Evolutionary conservation across 2,113 vertebrate species (phyloP).

Genomic region (Taurulus bubalis): DNA sequence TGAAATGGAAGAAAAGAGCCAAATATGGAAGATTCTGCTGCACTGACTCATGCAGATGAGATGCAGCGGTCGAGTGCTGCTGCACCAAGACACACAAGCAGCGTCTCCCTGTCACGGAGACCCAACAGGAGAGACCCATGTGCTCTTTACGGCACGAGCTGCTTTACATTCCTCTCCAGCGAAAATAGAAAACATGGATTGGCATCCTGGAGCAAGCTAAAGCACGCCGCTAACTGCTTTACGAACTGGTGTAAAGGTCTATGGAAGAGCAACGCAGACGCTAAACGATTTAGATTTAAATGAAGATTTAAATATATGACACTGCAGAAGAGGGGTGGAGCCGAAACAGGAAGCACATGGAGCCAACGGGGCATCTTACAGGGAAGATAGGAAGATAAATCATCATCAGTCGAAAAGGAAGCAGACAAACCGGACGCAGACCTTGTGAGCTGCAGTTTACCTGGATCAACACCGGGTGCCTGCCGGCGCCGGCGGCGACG

Average conservation of each 20-base stretch:
- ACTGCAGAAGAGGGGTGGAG: slow-evolving; percentile 54
- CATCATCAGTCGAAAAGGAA: not conserved
- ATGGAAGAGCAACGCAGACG: not conserved
- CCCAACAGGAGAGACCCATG: not conserved
- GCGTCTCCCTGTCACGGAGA: not conserved
- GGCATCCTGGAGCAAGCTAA: not conserved
- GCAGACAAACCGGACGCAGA: slow-evolving; percentile 3
- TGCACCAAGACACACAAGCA: not conserved
- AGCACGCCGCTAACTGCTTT: not conserved
- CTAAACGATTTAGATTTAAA: not conserved
- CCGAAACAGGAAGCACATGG: slow-evolving; percentile 63
- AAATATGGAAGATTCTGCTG: slow-evolving; percentile 58
- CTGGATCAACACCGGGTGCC: slow-evolving; percentile 13
- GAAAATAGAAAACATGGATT: slow-evolving; percentile 11
- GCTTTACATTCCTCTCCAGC: slow-evolving; percentile 22
- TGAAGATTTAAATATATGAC: not conserved
- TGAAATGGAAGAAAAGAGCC: slow-evolving; percentile 26
- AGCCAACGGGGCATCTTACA: not conserved
- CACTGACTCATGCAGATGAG: slow-evolving; percentile 34
- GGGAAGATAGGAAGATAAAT: not conserved
- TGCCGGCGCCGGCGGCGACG: slow-evolving; percentile 28
- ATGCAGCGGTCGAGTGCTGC: slow-evolving; percentile 8
- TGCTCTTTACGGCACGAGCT: not conserved
- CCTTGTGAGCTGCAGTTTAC: slow-evolving; percentile 41
- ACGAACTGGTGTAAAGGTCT: not conserved